Base-by-base conservation (phyloP, 2,113 vertebrate species). In the Bucco capensis region DNA sequence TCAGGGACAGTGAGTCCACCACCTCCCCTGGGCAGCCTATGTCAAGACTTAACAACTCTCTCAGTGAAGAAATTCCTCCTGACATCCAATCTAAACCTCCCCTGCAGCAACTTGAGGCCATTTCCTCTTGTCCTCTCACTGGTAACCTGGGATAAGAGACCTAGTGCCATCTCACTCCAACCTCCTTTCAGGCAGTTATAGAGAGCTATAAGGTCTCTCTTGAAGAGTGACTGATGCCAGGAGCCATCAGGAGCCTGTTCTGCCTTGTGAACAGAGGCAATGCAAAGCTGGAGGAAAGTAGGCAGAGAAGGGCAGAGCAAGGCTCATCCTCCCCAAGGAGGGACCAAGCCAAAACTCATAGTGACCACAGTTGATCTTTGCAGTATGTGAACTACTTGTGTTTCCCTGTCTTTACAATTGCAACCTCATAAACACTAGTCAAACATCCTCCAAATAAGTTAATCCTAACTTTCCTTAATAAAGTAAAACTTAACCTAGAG, bases 211-310 rank as follows among this genome's bases (percentile, higher is more conserved):
- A n/a, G n/a, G n/a, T n/a, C n/a, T n/a, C n/a, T n/a, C n/a, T 0
- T 14, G n/a, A 28, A 67, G 18, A 19, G 42, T 0, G 0, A 25
- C 57, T 57, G 42, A 24, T 16, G 31, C 44, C 1, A 2, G 19
- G 12, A 53, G 27, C 50, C 12, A 7, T 27, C 4, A 67, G 37
- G 3, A 62, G 53, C 25, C 64, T 14, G 23, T 3, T 28, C 24
- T 60, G 21, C 4, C 22, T 14, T 3, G 37, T 2, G 23, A 22
- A 33, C 14, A 47, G 57, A 37, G 16, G 31, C 0, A 3, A n/a
- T 2, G 10, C 28, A 17, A 30, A 46, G 38, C 27, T 69, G n/a
- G 18, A 27, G 56, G 28, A 12, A 56, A 74, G 35, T 0, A 0
- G 12, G 38, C 25, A 58, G 18, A 53, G 46, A 38, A 49, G 24